These are phyloP conservation scores for Mellivora capensis DNA, from an alignment of 2,113 vertebrate genomes.

Conservation along the genomic window DNA sequence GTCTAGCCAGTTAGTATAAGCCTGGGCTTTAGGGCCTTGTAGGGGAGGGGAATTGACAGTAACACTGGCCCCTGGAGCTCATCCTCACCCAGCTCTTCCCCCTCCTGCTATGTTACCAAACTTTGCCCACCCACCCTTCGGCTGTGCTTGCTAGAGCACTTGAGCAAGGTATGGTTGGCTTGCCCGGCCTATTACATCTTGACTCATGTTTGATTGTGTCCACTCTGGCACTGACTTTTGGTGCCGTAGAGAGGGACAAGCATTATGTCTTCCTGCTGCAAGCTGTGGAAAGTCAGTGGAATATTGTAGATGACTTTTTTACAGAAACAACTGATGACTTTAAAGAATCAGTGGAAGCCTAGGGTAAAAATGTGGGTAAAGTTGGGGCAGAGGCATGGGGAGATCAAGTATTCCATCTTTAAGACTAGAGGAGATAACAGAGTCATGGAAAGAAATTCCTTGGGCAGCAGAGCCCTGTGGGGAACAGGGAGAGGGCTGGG, in stretches of 20 bases:
- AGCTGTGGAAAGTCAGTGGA: not conserved
- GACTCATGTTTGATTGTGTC: not conserved
- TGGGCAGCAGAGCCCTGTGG: not conserved
- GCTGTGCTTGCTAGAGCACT: not conserved
- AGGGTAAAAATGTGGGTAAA: not conserved
- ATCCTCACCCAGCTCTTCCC: not conserved
- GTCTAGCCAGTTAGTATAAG: not conserved
- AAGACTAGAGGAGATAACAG: not conserved
- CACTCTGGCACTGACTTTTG: not conserved
- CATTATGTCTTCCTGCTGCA: not conserved
- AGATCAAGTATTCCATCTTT: not conserved
- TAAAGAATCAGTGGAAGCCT: not conserved
- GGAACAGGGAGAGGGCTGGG: not conserved
- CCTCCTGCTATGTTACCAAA: too few relatives aligned
- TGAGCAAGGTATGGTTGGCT: not conserved
- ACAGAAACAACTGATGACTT: not conserved
- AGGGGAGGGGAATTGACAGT: rapidly evolving
- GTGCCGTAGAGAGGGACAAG: not conserved
- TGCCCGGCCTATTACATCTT: not conserved
- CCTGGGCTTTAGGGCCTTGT: not conserved
- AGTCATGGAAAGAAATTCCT: not conserved
- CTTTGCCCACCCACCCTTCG: not conserved
- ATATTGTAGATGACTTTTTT: not conserved
- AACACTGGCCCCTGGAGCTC: not conserved
- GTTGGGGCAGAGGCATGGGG: not conserved